phyloP scores from a whole-genome alignment of 2,888 invertebrate species.

The Parasteatoda lunata region DNA sequence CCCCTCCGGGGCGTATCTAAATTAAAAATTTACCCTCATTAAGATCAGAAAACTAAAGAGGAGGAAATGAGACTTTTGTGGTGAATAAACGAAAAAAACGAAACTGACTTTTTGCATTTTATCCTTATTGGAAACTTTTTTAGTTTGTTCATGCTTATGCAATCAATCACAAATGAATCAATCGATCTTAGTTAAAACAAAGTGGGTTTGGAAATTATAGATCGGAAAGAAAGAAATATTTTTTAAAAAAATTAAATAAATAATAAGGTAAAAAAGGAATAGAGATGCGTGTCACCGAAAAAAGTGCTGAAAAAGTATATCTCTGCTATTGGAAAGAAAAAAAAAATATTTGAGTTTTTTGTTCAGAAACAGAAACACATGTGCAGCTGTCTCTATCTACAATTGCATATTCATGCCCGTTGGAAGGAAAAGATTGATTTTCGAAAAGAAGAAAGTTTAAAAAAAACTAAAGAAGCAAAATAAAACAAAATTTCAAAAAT shows the following conservation, averaged over 20 bases:
- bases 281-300: constrained; percentile 14
- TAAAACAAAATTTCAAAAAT: constrained; percentile 58
- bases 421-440: constrained; percentile 40
- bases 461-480: constrained; percentile 22
- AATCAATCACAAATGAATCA: constrained; percentile 38
- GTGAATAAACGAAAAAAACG: constrained; percentile 20
- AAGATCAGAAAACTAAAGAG: constrained; percentile 42
- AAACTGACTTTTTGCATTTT: constrained; percentile 24
- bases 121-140: constrained; percentile 28
- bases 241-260: constrained; percentile 21
- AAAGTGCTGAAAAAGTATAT: constrained; percentile 4
- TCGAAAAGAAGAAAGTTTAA: constrained; percentile 5
- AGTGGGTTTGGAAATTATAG: constrained; percentile 17
- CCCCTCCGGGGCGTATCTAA: constrained; percentile 6
- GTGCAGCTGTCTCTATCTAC: constrained; percentile 38
- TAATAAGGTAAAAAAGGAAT: constrained; percentile 35
- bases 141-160: constrained; percentile 39
- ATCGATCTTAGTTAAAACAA: constrained; percentile 30
- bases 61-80: constrained; percentile 22
- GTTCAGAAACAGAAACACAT: constrained; percentile 44
- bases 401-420: constrained; percentile 46
- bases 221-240: constrained; percentile 6
- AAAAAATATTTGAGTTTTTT: constrained; percentile 43
- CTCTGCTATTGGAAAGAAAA: constrained; percentile 1
- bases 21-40: constrained; percentile 44